Evolutionary conservation across 2,113 vertebrate genomes (phyloP).

Genomic region (Bostrychus sinensis): DNA sequence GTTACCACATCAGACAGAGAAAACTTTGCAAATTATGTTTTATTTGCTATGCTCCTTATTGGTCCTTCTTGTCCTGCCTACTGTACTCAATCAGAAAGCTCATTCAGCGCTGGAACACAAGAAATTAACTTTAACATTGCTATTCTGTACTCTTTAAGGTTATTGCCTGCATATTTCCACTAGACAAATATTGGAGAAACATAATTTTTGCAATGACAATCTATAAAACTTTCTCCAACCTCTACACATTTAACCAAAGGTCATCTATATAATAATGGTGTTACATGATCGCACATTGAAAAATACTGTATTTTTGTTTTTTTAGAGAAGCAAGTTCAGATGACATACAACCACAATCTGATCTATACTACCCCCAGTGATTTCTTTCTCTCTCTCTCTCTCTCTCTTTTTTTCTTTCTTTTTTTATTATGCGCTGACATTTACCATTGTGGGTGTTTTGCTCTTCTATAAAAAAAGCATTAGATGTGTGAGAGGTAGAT

Average conservation of each 20-base stretch:
- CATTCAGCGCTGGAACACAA: too few relatives aligned
- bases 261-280: not conserved
- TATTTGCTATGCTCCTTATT: too few relatives aligned
- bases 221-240: constrained; percentile 1
- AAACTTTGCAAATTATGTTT: too few relatives aligned
- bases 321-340: constrained; percentile 1
- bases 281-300: not conserved
- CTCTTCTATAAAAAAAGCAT: constrained; percentile 36
- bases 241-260: constrained; percentile 9
- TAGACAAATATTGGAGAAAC: not conserved
- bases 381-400: too few relatives aligned
- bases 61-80: too few relatives aligned
- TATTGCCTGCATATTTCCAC: not conserved
- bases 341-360: not conserved
- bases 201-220: too few relatives aligned
- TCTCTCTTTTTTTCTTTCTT: not conserved
- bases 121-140: too few relatives aligned
- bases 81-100: too few relatives aligned
- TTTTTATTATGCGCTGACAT: constrained; percentile 49
- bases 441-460: constrained; percentile 45
- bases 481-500: constrained; percentile 20
- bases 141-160: too few relatives aligned
- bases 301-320: not conserved
- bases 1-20: too few relatives aligned
- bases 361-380: constrained; percentile 10